Evolutionary conservation across 2,113 vertebrate genomes (phyloP).

Genomic region (Podocnemis expansa): DNA sequence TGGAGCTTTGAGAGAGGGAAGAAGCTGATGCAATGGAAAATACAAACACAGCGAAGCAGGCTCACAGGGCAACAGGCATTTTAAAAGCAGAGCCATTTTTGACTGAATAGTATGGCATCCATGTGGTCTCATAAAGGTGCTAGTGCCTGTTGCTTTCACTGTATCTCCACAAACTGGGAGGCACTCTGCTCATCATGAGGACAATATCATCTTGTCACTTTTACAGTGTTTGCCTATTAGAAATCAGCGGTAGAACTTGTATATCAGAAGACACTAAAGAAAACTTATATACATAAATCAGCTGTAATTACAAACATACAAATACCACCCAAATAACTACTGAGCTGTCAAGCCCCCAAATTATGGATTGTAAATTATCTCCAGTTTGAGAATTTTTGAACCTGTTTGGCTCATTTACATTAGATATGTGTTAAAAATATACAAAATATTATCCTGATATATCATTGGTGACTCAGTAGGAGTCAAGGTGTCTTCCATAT

Average conservation of each 20-base stretch:
- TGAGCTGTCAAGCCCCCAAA: slow-evolving; percentile 16
- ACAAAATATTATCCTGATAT: slow-evolving; percentile 2
- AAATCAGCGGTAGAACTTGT: slow-evolving; percentile 38
- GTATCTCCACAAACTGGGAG: neutral
- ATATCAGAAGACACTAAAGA: slow-evolving; percentile 41
- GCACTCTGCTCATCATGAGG: neutral
- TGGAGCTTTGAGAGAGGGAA: neutral
- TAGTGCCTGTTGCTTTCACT: neutral
- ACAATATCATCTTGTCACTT: slow-evolving; percentile 43
- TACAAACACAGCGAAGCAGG: neutral
- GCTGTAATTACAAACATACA: slow-evolving; percentile 34
- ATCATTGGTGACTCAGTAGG: neutral
- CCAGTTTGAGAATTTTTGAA: slow-evolving; percentile 22
- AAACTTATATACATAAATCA: neutral
- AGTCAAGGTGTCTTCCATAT: neutral
- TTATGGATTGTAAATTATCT: slow-evolving; percentile 36
- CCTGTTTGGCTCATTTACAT: slow-evolving; percentile 24
- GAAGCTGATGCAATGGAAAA: neutral
- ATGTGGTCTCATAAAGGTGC: neutral
- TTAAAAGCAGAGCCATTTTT: neutral
- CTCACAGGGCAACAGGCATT: fast-evolving
- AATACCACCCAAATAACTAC: slow-evolving; percentile 46
- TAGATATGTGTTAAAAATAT: slow-evolving; percentile 28
- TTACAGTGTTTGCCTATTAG: slow-evolving; percentile 2
- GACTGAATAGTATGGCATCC: neutral